Evolutionary conservation across 2,797 vertebrate genomes (phyloP), one percentile per base, ranked within the genome.

Genomic region (Anas georgica): DNA sequence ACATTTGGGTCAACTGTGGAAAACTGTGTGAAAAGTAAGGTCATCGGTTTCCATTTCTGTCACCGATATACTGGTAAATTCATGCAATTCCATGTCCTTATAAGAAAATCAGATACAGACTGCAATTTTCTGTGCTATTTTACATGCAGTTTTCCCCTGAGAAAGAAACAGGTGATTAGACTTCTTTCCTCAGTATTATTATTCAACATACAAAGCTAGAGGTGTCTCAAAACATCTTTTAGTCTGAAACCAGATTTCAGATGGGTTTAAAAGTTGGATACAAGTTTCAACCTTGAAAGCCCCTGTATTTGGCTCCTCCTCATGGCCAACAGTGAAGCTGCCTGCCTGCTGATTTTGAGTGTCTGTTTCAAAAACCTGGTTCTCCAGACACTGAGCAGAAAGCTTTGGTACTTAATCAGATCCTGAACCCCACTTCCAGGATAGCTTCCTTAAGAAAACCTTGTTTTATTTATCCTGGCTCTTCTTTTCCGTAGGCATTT

Each of bases 281-380:
- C 0, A 0, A 66, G 46, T 33, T 39, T 37, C 10, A 63, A 3
- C 35, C 26, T 31, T n/a, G 4, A 43, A 66, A 83, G 7, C 5
- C 15, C 23, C 60, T 43, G 3, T 28, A 14, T 50, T 55, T 80
- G 43, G 46, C 13, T 8, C 8, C 29, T 89, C 31, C 23, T 73
- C 70, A 10, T 74, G 56, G 75, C 37, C 23, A 17, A 17, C 17
- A 28, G 52, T 62, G 55, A 58, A 79, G 55, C 6, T 41, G 28
- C 52, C 37, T 25, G 5, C 20, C 7, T 63, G 68, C 45, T 76
- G 75, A 54, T 54, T 78, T 60, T 74, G 46, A 88, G 33, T 14
- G 14, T 78, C 70, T 82, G 50, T 3, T 54, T 21, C 45, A 85
- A 86, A 77, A 4, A 37, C 15, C 23, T 54, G 58, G 60, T 23